Evolutionary conservation across 2,113 vertebrate species (phyloP).

Genomic region (Prunella himalayana): DNA sequence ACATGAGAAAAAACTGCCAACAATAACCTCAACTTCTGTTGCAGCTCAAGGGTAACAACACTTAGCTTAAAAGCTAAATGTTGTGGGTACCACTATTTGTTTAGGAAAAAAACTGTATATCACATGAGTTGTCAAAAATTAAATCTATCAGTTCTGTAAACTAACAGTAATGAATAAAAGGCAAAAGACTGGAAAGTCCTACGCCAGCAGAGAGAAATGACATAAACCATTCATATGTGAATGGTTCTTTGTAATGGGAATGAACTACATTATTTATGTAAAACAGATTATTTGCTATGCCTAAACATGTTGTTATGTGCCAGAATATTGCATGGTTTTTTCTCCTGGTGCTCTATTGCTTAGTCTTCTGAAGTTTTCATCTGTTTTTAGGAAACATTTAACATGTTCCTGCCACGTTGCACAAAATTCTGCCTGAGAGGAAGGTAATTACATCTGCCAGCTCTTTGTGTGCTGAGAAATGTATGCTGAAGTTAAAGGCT

Average conservation of each 20-base stretch:
- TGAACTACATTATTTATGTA: background rate
- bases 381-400: background rate
- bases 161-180: background rate
- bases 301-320: background rate
- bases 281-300: background rate
- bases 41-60: background rate
- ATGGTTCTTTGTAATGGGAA: background rate
- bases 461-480: background rate
- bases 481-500: background rate
- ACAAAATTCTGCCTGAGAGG: background rate
- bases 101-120: background rate
- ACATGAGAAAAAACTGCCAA: background rate
- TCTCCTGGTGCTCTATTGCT: background rate
- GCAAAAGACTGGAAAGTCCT: background rate
- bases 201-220: background rate
- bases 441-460: background rate
- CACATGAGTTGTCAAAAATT: background rate
- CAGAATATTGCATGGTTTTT: background rate
- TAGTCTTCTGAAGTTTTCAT: background rate
- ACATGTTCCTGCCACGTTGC: background rate
- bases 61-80: background rate
- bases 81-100: background rate
- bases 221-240: background rate
- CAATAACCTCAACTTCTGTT: background rate
- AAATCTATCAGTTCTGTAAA: background rate